Base-by-base conservation (phyloP, 2,888 invertebrate genomes). In the Cryptocheilus praepositus region DNA sequence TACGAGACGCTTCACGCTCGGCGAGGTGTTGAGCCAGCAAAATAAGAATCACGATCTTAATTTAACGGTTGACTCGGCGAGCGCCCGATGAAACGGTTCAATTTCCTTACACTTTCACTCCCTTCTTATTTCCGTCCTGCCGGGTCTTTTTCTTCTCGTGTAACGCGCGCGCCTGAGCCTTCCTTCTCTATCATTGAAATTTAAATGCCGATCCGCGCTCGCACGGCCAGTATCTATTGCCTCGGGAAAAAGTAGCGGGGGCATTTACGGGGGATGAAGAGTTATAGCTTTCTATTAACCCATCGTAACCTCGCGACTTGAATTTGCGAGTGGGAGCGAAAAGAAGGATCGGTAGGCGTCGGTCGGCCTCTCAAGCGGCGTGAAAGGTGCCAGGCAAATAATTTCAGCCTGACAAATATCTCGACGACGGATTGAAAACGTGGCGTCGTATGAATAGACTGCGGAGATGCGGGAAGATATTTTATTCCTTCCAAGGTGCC, bases 241-340 rank as follows among this genome's bases (percentile, higher is more conserved):
- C 45, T 15, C 59, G 46, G 16, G 49, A 59, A 22, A 65, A 54
- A 58, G 43, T 44, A 16, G 18, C 49, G 49, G 55, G 44, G 51
- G 59, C 60, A 46, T 58, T 21, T n/a, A 45, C 11, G 16, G 45
- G 56, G 18, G 60, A 67, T 67, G 67, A 73, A 73, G 70, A 74
- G 62, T 73, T 67, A 73, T 64, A 52, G 67, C 60, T 74, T 73
- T 73, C 70, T 73, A 70, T 74, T 73, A 74, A 73, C 70, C 70
- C 56, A 59, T 51, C 57, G 70, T 46, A 67, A 74, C 67, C 67
- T 25, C 59, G 21, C 13, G 49, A 60, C 60, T 62, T 18, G 57
- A 58, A 45, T 72, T 58, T 51, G 43, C 49, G 66, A 59, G 61
- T 22, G 52, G 54, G 11, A 36, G 36, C 36, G 49, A 49, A n/a